phyloP scores from a whole-genome alignment of 2,888 invertebrate genomes.

The Diarsia rubi region DNA sequence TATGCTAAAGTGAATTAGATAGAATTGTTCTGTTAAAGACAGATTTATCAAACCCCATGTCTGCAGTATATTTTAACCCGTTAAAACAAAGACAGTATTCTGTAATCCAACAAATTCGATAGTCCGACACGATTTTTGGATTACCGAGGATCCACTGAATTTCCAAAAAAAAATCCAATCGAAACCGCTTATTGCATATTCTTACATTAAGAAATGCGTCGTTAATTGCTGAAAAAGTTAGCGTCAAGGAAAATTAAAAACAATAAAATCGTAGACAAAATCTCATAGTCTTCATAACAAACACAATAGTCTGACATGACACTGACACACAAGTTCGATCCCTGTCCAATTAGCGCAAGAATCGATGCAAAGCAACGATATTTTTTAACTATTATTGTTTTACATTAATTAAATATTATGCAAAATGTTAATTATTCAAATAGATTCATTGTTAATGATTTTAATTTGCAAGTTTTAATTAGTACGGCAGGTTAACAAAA shows the following conservation, averaged over 20 bases:
- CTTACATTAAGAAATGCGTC: too few relatives aligned
- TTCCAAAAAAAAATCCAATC: too few relatives aligned
- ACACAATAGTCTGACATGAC: slow-evolving; percentile 27
- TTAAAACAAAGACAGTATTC: too few relatives aligned
- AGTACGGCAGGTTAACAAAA: background rate
- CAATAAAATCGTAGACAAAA: background rate
- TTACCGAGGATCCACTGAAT: too few relatives aligned
- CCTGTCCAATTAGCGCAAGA: slow-evolving; percentile 34
- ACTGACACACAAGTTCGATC: slow-evolving; percentile 43
- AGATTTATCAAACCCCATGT: background rate
- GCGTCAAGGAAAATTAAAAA: background rate
- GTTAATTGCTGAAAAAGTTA: too few relatives aligned
- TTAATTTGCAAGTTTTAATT: slow-evolving; percentile 20
- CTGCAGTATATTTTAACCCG: too few relatives aligned
- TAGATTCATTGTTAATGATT: slow-evolving; percentile 11
- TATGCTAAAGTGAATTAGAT: too few relatives aligned
- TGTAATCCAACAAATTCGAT: too few relatives aligned
- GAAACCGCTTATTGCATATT: too few relatives aligned
- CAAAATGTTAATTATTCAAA: slow-evolving; percentile 45
- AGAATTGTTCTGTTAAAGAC: background rate
- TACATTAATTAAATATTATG: slow-evolving; percentile 14
- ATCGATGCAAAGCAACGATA: slow-evolving; percentile 18
- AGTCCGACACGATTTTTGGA: too few relatives aligned
- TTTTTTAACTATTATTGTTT: slow-evolving; percentile 40
- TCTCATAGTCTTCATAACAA: slow-evolving; percentile 5